Evolutionary conservation across 2,113 vertebrate species (phyloP), one percentile per base, ranked within the genome.

Genomic region (Fulmarus glacialis): DNA sequence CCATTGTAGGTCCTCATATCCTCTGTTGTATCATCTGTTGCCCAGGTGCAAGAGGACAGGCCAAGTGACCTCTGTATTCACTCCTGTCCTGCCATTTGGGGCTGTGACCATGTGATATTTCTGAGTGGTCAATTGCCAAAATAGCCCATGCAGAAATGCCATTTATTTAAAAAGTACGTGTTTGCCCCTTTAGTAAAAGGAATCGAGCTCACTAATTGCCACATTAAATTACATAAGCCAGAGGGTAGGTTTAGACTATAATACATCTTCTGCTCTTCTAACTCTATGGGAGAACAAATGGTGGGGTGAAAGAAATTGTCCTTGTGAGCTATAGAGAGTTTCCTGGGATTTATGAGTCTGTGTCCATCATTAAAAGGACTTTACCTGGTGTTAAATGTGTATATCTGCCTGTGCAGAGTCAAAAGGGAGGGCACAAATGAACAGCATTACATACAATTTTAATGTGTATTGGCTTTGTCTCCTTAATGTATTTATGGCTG

Each of bases 381-480:
- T 85, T 60, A n/a, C 30, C 27, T 86, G 8, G 6, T 74, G 55
- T 78, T 89, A 89, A 81, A 92, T 42, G 22, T 1, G 2, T 56
- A 5, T 77, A 72, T 73, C 86, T 95, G 19, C 72, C 67, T 88
- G 19, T 12, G 50, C 29, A 90, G 30, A 59, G 11, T 13, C 53
- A 92, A 89, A 95, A 82, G 14, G 36, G 27, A 50, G 22, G 63
- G 29, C 83, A 92, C 15, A 60, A 90, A 60, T 55, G 16, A 90
- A 71, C 34, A 70, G 36, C 38, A 72, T 48, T 23, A 9, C 62
- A 56, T 88, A 58, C 53, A 92, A 47, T 30, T 77, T 93, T 90
- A 88, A 93, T 80, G 90, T 40, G 23, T 66, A 79, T 95, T 88
- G 88, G 62, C 67, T 95, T 90, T 93, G 71, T 95, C 72, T 86